phyloP scores from a whole-genome alignment of 2,113 vertebrate genomes.

The Salvelinus alpinus region DNA sequence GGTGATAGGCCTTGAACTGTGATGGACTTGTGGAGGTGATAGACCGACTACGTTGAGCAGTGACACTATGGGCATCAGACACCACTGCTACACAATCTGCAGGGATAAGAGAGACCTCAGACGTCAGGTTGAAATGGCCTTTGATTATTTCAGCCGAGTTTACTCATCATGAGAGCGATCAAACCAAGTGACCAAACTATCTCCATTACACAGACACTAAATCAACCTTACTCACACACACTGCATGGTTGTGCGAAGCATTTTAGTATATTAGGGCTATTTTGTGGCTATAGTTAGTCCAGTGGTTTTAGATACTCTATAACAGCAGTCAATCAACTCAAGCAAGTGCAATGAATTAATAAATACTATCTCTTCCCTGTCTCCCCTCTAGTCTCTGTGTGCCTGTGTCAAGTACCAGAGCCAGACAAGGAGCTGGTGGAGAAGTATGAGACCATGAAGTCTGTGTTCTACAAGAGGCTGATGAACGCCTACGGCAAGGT shows the following conservation, averaged over 20 bases:
- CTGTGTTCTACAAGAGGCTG: conserved; percentile 54
- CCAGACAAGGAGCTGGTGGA: conserved; percentile 67
- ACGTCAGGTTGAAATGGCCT: background rate
- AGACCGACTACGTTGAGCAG: background rate
- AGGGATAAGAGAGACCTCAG: background rate
- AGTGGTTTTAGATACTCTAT: too few relatives aligned
- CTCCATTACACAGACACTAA: too few relatives aligned
- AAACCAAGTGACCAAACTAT: too few relatives aligned
- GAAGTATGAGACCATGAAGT: conserved; percentile 56
- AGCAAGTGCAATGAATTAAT: too few relatives aligned
- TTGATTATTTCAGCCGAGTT: background rate
- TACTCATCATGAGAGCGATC: background rate
- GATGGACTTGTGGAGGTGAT: too few relatives aligned
- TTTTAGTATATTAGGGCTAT: too few relatives aligned
- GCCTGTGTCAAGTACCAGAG: conserved; percentile 42
- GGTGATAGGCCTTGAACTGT: too few relatives aligned
- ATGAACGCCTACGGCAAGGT: conserved; percentile 15
- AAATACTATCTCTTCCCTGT: background rate
- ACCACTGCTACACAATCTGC: background rate
- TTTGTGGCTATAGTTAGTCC: too few relatives aligned
- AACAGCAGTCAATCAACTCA: too few relatives aligned
- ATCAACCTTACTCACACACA: too few relatives aligned
- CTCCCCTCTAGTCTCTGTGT: conserved; percentile 61
- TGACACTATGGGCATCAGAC: background rate
- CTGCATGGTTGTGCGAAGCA: too few relatives aligned